Evolutionary conservation across 1,140 invertebrate species (phyloP), one percentile per base, ranked within the genome.

Genomic region (Heterodera schachtii): DNA sequence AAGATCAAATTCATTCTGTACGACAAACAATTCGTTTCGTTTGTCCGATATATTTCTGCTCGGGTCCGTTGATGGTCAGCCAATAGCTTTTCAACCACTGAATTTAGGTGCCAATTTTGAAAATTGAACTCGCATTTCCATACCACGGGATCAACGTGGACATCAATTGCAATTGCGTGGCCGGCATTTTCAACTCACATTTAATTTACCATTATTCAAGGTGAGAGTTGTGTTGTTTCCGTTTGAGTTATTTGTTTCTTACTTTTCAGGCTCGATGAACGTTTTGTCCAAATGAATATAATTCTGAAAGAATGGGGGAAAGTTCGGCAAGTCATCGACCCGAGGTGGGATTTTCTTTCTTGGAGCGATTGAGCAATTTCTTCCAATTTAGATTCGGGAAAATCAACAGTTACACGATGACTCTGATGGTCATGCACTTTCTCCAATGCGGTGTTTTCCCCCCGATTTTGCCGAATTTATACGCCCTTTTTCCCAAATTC

Each of bases 401-500:
- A 46, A 41, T 78, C 66, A 78, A 78, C 64, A 78, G 76, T 78
- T 86, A 86, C 46, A 81, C 96, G n/a, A 92, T 97, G 74, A 94
- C 94, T 11, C 92, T 98, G 52, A 97, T 98, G 95, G 94, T 98
- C 46, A 93, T 98, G 84, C 95, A 98, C 91, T 98, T 94, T 91
- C 92, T 99, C 80, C 97, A 98, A 91, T 94, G 94, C 94, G 92
- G 93, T 93, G 93, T 89, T 64, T 11, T 75, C 41, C 88, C 88
- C 1, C 89, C 88, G 0, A 82, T 89, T n/a, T 73, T 89, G 31
- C 88, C 88, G 0, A 89, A 90, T 81, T 73, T 89, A 11, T 86
- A 86, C 13, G 70, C 60, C 13, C 6, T 89, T 2, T 82, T 74
- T 47, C 83, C 84, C 3, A 52, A 83, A 5, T 21, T 46, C 9